phyloP scores from a whole-genome alignment of 2,797 vertebrate genomes.

The Molossus alvarezi region DNA sequence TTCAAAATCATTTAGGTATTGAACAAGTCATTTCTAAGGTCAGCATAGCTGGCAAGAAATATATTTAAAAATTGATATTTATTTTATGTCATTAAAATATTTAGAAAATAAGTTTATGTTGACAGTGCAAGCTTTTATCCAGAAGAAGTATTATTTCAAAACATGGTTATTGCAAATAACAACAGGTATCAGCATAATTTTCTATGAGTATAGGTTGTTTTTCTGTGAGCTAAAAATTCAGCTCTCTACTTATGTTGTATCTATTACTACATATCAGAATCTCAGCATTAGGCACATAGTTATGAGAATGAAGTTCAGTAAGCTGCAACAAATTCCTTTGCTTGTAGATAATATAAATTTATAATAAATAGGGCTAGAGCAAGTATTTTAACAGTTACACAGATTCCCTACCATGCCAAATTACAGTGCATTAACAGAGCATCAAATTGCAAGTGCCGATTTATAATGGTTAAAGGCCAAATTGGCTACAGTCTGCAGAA shows the following conservation, averaged over 20 bases:
- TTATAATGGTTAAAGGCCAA: slow-evolving; percentile 72
- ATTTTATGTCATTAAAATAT: slow-evolving; percentile 18
- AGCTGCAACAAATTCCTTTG: slow-evolving; percentile 62
- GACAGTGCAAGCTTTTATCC: not conserved
- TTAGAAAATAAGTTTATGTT: slow-evolving; percentile 40
- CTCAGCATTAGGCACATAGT: not conserved
- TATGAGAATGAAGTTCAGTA: slow-evolving; percentile 62
- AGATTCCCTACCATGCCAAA: slow-evolving; percentile 74
- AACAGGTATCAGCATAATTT: slow-evolving; percentile 5
- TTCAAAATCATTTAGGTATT: not conserved
- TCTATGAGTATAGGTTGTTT: not conserved
- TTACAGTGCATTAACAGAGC: slow-evolving; percentile 82
- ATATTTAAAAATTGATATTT: slow-evolving; percentile 1
- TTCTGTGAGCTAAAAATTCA: not conserved
- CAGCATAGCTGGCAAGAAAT: not conserved
- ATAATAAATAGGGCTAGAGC: slow-evolving; percentile 70
- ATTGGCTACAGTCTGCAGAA: slow-evolving; percentile 23
- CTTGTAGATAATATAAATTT: slow-evolving; percentile 72
- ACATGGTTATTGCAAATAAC: not conserved
- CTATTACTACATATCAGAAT: not conserved
- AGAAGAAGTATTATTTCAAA: not conserved
- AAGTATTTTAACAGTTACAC: slow-evolving; percentile 75
- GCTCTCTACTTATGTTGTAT: not conserved
- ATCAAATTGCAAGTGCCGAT: slow-evolving; percentile 79
- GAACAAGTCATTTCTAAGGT: not conserved